These are phyloP conservation scores for Chrysotoxum bicinctum DNA, from an alignment of 2,888 invertebrate species.

Conservation along the genomic window DNA sequence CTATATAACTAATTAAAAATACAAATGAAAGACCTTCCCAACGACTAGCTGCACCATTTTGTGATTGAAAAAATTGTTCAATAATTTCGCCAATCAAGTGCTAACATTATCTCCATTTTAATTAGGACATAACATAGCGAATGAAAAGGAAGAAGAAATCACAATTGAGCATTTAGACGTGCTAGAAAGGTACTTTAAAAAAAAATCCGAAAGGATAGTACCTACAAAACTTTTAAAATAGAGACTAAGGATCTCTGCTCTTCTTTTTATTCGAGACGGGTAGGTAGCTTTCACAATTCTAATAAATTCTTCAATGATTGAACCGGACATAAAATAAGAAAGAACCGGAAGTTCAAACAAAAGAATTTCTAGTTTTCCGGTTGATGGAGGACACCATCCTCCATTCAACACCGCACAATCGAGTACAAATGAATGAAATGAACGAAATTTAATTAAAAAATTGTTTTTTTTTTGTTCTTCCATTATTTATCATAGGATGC, in stretches of 20 bases:
- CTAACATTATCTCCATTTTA: constrained; percentile 17
- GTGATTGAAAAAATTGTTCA: constrained; percentile 10
- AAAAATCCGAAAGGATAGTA: not conserved
- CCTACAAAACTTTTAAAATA: not conserved
- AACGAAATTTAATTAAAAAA: constrained; percentile 45
- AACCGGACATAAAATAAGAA: not conserved
- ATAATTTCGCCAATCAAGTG: constrained; percentile 12
- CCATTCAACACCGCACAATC: not conserved
- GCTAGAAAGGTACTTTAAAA: not conserved
- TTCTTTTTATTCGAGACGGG: not conserved
- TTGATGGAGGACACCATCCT: not conserved
- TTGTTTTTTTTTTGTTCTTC: not conserved
- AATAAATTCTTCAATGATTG: constrained; percentile 22
- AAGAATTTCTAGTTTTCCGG: constrained; percentile 34
- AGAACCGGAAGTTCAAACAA: constrained; percentile 28
- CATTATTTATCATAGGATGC: not conserved
- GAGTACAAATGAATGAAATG: constrained; percentile 20
- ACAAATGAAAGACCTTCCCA: not conserved
- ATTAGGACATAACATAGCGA: not conserved
- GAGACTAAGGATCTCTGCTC: not conserved
- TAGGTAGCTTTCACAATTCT: constrained; percentile 2
- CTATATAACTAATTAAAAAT: constrained; percentile 7
- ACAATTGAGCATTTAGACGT: not conserved
- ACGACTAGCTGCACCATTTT: not conserved
- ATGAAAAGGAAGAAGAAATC: not conserved